Conservation (phyloP, 2,888 invertebrate genomes). For the Cyrtodaria siliqua region DNA sequence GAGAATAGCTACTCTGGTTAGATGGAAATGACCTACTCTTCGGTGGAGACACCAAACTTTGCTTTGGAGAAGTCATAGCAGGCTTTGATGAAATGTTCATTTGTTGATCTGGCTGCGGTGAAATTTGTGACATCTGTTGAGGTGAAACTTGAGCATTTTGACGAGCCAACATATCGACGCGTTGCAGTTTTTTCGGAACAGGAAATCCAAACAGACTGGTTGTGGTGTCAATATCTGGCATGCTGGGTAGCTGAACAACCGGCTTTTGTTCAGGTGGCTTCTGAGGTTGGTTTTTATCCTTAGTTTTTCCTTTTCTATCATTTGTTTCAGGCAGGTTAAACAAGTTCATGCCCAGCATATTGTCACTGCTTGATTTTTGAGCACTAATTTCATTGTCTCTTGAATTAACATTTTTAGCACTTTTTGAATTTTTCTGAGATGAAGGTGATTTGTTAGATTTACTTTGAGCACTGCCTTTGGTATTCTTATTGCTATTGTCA, state of each 20-base stretch:
- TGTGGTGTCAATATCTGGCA: constrained; percentile 61
- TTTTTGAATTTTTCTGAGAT: constrained; percentile 32
- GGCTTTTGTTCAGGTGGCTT: constrained; percentile 1
- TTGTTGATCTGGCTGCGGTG: constrained; percentile 28
- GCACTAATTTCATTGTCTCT: constrained; percentile 40
- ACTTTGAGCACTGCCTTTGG: constrained; percentile 46
- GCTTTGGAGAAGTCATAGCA: constrained; percentile 32
- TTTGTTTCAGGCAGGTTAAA: constrained; percentile 37
- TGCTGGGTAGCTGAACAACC: constrained; percentile 31
- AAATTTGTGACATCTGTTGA: constrained; percentile 29
- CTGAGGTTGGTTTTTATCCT: constrained; percentile 19
- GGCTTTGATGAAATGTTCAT: constrained; percentile 27
- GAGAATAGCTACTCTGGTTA: constrained; percentile 9
- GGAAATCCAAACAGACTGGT: constrained; percentile 62
- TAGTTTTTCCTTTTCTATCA: constrained; percentile 30
- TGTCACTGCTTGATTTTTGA: constrained; percentile 17
- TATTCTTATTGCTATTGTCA: not conserved
- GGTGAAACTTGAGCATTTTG: constrained; percentile 38
- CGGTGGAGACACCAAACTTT: constrained; percentile 25
- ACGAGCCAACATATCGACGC: constrained; percentile 19
- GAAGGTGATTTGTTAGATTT: constrained; percentile 22
- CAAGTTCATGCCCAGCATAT: constrained; percentile 4
- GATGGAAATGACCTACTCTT: constrained; percentile 19
- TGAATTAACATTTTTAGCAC: constrained; percentile 31
- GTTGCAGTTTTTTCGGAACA: constrained; percentile 49